Evolutionary conservation across 2,113 vertebrate genomes (phyloP).

Genomic region (Girardinichthys multiradiatus): DNA sequence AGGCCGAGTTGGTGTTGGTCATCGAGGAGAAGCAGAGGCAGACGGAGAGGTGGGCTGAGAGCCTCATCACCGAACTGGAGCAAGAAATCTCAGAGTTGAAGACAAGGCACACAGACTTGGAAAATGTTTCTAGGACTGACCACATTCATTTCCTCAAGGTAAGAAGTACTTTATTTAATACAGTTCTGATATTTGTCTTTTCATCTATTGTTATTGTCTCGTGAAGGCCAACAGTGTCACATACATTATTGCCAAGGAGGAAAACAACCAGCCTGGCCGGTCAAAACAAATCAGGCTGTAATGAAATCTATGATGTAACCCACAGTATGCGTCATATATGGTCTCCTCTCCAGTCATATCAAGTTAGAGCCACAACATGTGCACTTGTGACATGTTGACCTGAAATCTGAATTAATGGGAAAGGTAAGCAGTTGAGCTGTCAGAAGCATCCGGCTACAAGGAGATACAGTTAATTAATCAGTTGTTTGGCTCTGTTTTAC

Average conservation of each 20-base stretch:
- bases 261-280: not conserved
- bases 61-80: slow-evolving; percentile 73
- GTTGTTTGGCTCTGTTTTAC: no score
- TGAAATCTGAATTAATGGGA: not conserved
- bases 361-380: not conserved
- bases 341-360: not conserved
- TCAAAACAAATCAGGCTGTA: not conserved
- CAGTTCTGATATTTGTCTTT: not conserved
- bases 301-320: not conserved
- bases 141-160: slow-evolving; percentile 83
- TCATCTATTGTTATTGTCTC: not conserved
- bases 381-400: not conserved
- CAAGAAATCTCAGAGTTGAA: slow-evolving; percentile 72
- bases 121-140: slow-evolving; percentile 74
- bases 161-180: not conserved
- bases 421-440: not conserved
- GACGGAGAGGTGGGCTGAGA: slow-evolving; percentile 65
- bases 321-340: not conserved
- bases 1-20: slow-evolving; percentile 73
- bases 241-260: not conserved
- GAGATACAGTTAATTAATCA: no score
- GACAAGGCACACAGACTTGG: slow-evolving; percentile 71
- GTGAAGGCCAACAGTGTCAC: not conserved
- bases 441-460: not conserved
- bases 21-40: slow-evolving; percentile 78